A percentile compares a stretch with the other conserved stretches of the same genome.
phyloP scores from a whole-genome alignment of 2,888 invertebrate species.

The Monoplex corrugatus region DNA sequence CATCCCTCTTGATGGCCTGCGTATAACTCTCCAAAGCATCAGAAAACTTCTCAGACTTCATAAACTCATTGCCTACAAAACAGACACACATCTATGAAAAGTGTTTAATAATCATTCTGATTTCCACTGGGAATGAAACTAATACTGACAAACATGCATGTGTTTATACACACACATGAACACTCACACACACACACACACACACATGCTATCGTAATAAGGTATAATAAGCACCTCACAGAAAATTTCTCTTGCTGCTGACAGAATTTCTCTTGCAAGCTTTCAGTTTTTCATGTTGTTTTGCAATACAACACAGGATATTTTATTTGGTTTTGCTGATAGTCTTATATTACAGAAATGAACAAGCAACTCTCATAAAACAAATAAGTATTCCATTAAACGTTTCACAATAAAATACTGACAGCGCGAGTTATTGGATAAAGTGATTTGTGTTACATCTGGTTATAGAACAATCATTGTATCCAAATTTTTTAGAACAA shows the following conservation, averaged over 20 bases:
- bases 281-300: too few species aligned
- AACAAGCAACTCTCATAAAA: too few species aligned
- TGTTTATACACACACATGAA: not conserved
- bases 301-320: too few species aligned
- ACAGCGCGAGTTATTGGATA: too few species aligned
- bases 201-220: not conserved
- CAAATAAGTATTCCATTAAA: too few species aligned
- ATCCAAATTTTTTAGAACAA: too few species aligned
- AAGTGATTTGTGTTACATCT: too few species aligned
- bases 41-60: conserved; percentile 89
- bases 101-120: not conserved
- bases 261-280: too few species aligned
- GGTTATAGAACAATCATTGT: too few species aligned
- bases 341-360: too few species aligned
- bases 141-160: not conserved
- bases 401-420: too few species aligned
- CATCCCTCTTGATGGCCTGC: conserved; percentile 93
- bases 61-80: conserved; percentile 84
- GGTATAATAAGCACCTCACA: not conserved
- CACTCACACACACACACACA: conserved; percentile 19
- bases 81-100: not conserved
- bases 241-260: not conserved
- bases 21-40: conserved; percentile 93
- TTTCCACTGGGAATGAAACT: not conserved
- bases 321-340: too few species aligned